Conservation (phyloP, 2,113 vertebrate genomes). For the Trachemys scripta region DNA sequence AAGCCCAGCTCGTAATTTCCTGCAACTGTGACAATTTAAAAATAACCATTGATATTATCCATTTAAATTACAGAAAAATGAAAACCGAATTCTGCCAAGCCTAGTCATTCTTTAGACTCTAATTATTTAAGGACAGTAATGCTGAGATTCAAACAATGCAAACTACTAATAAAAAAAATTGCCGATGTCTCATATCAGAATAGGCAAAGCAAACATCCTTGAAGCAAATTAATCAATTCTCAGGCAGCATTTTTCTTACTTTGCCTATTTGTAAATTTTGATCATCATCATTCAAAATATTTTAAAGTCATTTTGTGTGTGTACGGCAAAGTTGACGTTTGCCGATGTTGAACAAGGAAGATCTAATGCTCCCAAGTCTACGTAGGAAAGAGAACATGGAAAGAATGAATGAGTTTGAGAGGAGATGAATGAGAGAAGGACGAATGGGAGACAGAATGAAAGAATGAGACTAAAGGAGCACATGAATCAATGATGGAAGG, state of each 20-base stretch:
- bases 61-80: too few species aligned
- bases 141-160: too few species aligned
- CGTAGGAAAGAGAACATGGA: not conserved
- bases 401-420: not conserved
- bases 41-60: too few species aligned
- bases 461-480: not conserved
- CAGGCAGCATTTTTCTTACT: too few species aligned
- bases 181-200: not conserved
- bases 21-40: too few species aligned
- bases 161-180: too few species aligned
- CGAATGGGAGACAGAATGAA: not conserved
- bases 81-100: too few species aligned
- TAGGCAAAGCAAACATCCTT: not conserved
- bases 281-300: not conserved
- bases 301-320: not conserved
- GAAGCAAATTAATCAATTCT: not conserved
- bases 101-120: too few species aligned
- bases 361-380: not conserved
- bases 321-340: not conserved
- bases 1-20: too few species aligned
- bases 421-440: not conserved
- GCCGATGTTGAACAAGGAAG: not conserved
- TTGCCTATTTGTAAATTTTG: too few species aligned
- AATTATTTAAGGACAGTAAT: too few species aligned
- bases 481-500: not conserved